phyloP scores from a whole-genome alignment of 2,888 invertebrate species.

The Drepana falcataria region DNA sequence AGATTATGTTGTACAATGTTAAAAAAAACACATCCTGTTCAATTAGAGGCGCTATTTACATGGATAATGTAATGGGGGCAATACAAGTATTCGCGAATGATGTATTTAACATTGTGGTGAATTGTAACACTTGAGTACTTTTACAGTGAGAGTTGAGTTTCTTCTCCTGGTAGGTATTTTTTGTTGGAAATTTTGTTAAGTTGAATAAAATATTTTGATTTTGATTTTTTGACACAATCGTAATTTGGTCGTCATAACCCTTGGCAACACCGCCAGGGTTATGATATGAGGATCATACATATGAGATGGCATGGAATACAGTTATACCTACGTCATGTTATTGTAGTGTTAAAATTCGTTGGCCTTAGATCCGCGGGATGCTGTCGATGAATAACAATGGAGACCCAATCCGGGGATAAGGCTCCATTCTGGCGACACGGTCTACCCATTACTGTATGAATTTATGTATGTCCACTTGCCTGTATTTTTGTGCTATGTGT shows the following conservation, averaged over 20 bases:
- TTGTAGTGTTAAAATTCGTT: constrained; percentile 45
- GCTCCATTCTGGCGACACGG: constrained; percentile 47
- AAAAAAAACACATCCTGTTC: too few species aligned
- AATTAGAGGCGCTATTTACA: too few species aligned
- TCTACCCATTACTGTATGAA: constrained; percentile 67
- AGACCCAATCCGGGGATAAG: constrained; percentile 35
- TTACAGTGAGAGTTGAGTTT: too few species aligned
- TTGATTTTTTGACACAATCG: neutral
- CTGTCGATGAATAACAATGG: constrained; percentile 62
- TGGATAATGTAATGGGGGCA: too few species aligned
- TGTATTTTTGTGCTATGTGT: constrained; percentile 6
- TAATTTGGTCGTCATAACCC: neutral
- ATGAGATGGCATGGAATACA: constrained; percentile 9
- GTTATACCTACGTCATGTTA: constrained; percentile 28
- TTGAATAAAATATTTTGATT: too few species aligned
- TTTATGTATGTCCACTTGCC: constrained; percentile 53
- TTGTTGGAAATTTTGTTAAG: too few species aligned
- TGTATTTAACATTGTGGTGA: too few species aligned
- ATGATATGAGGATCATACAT: constrained; percentile 6
- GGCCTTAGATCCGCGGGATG: constrained; percentile 41
- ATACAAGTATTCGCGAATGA: too few species aligned
- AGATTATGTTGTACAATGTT: too few species aligned
- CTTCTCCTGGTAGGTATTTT: too few species aligned
- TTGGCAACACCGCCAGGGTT: neutral
- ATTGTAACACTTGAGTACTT: too few species aligned